Conservation (phyloP, 1,140 invertebrate genomes). For the Bombus soroeensis region DNA sequence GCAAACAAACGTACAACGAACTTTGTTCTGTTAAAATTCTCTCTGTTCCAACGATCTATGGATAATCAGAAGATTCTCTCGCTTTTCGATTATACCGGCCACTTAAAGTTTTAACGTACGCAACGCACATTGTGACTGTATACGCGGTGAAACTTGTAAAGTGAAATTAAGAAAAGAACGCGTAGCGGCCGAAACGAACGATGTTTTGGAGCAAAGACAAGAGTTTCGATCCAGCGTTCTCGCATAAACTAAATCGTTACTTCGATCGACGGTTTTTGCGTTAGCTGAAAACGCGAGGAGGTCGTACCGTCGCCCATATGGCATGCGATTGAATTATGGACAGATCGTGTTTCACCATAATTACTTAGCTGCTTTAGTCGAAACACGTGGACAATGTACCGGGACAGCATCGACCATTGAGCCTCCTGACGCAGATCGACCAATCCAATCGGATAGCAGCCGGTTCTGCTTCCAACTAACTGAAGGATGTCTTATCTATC, state of each 20-base stretch:
- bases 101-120: too few species aligned
- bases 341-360: not conserved
- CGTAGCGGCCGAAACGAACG: too few species aligned
- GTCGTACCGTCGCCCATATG: too few species aligned
- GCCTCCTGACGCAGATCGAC: slow-evolving; percentile 6
- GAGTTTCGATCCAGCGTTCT: not conserved
- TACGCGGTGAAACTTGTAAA: too few species aligned
- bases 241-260: not conserved
- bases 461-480: not conserved
- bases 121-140: too few species aligned
- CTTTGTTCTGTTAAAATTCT: too few species aligned
- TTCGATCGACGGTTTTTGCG: not conserved
- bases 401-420: slow-evolving; percentile 6
- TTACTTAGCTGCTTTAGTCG: not conserved
- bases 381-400: not conserved
- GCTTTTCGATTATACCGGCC: too few species aligned
- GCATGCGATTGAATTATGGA: too few species aligned
- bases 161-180: too few species aligned
- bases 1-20: too few species aligned
- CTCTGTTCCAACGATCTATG: too few species aligned
- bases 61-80: too few species aligned
- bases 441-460: slow-evolving; percentile 23
- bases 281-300: not conserved
- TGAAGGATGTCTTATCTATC: slow-evolving; percentile 51
- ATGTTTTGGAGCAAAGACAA: not conserved